phyloP scores from a whole-genome alignment of 2,888 invertebrate genomes.

The Caenorhabditis doughertyi region DNA sequence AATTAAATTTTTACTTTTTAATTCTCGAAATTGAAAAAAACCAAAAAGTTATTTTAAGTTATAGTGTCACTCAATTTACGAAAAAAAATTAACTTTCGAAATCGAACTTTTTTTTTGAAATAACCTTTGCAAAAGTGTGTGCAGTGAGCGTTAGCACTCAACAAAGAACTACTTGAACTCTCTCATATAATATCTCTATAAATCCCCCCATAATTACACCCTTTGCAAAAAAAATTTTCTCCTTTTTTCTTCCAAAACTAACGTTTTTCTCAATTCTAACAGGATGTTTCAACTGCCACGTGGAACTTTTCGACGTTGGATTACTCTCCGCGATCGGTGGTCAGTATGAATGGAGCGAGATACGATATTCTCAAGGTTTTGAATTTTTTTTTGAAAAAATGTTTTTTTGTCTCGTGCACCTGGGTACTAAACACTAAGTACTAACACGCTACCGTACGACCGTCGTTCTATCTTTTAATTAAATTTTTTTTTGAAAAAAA shows the following conservation, averaged over 20 bases:
- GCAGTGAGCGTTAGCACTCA: not conserved
- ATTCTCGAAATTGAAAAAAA: not conserved
- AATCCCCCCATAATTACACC: slow-evolving; percentile 19
- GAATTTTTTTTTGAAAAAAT: not conserved
- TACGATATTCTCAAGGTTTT: slow-evolving; percentile 79
- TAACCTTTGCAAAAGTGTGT: not conserved
- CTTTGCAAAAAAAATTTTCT: not conserved
- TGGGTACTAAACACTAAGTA: slow-evolving; percentile 30
- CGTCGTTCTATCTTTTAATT: slow-evolving; percentile 16
- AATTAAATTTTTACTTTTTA: too few species aligned
- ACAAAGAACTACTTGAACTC: not conserved
- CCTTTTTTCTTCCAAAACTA: slow-evolving; percentile 4
- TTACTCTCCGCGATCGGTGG: slow-evolving; percentile 82
- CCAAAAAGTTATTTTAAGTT: not conserved
- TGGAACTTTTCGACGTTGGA: slow-evolving; percentile 81
- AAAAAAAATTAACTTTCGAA: too few species aligned
- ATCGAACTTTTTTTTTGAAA: too few species aligned
- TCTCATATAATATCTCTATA: slow-evolving; percentile 2
- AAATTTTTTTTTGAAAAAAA: not conserved
- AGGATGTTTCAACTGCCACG: slow-evolving; percentile 81
- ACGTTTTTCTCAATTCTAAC: slow-evolving; percentile 50
- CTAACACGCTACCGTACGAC: slow-evolving; percentile 21
- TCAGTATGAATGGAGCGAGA: slow-evolving; percentile 80
- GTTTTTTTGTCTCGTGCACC: slow-evolving; percentile 4
- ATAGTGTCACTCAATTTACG: too few species aligned